These are phyloP conservation scores for Diarsia mendica DNA, from an alignment of 2,888 invertebrate genomes.

Conservation along the genomic window DNA sequence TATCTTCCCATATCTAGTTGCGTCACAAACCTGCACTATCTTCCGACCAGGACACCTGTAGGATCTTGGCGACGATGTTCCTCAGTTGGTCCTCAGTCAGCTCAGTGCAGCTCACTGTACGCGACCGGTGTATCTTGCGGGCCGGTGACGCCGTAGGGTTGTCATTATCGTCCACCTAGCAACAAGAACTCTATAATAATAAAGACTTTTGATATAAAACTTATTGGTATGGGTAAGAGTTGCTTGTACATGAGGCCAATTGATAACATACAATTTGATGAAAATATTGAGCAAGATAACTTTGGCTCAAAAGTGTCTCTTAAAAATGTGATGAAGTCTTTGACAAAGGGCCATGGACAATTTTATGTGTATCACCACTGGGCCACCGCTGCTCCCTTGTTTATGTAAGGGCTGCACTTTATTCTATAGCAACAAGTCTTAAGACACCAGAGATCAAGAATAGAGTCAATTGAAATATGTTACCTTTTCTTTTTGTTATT, in stretches of 20 bases:
- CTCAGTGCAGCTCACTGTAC: constrained; percentile 90
- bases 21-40: constrained; percentile 86
- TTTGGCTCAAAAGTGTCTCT: neutral
- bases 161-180: constrained; percentile 89
- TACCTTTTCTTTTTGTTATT: neutral
- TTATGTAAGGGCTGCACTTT: neutral
- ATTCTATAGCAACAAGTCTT: neutral
- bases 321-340: neutral
- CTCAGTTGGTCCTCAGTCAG: constrained; percentile 92
- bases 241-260: neutral
- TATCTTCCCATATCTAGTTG: neutral
- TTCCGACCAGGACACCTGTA: constrained; percentile 93
- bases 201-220: neutral
- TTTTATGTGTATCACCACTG: neutral
- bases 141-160: constrained; percentile 83
- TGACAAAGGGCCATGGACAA: neutral
- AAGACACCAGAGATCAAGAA: neutral
- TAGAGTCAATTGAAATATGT: neutral
- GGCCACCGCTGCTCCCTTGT: too few species aligned
- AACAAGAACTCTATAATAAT: constrained; percentile 15
- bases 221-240: neutral
- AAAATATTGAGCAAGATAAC: neutral
- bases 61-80: constrained; percentile 92
- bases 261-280: constrained; percentile 3
- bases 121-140: constrained; percentile 83